A percentile compares a stretch with the other conserved stretches of the same genome.
Evolutionary conservation across 1,140 invertebrate genomes (phyloP).

Genomic region (Streblospio benedicti): DNA sequence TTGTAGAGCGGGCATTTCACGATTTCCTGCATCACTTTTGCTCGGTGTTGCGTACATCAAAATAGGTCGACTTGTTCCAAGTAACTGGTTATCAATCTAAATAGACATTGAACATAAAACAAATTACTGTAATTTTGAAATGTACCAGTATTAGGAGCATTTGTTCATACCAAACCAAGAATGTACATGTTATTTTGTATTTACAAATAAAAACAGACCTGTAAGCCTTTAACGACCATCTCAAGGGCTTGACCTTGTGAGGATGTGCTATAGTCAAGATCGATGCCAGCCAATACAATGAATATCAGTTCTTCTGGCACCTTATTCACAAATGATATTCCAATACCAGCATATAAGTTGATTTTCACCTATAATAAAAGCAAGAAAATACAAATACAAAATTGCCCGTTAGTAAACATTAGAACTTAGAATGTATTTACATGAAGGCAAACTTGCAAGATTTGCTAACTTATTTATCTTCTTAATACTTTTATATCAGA

Average conservation of each 20-base stretch:
- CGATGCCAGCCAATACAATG: constrained; percentile 49
- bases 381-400: constrained; percentile 13
- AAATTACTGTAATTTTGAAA: too few relatives aligned
- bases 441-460: too few relatives aligned
- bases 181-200: too few relatives aligned
- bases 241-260: constrained; percentile 5
- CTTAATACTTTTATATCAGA: neutral
- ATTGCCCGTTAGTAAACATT: too few relatives aligned
- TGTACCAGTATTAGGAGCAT: too few relatives aligned
- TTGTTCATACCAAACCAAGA: too few relatives aligned
- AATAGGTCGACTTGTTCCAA: constrained; percentile 73
- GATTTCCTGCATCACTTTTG: constrained; percentile 22
- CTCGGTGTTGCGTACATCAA: constrained; percentile 61
- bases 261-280: constrained; percentile 10
- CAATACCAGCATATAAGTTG: constrained; percentile 60
- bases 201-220: constrained; percentile 10
- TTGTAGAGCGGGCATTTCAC: constrained; percentile 45
- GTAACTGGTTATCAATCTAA: constrained; percentile 73
- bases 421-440: too few relatives aligned
- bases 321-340: constrained; percentile 69
- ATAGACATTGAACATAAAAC: neutral
- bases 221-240: constrained; percentile 5
- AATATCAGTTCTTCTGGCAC: constrained; percentile 75
- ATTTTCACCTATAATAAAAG: constrained; percentile 51
- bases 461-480: too few relatives aligned